Base-by-base conservation (phyloP, 2,797 vertebrate genomes). In the Macropus fuliginosus region DNA sequence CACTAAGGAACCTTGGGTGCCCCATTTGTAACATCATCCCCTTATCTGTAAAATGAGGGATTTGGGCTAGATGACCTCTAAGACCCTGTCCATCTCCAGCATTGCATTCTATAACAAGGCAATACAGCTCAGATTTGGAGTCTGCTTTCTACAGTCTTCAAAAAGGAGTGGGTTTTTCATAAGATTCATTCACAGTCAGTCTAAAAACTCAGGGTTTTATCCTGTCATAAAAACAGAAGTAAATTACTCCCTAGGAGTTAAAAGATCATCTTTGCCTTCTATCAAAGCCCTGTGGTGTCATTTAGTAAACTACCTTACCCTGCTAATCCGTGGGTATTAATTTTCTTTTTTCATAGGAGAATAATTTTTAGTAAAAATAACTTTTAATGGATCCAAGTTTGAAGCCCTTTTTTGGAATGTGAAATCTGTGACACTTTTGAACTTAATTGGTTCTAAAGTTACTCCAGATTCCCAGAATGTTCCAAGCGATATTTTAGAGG, bases 391-490 rank as follows among this genome's bases (percentile, higher is more conserved):
- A 24, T 52, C 54, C 31, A 34, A 21, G 91, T n/a, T 52, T 18
- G n/a, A 5, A 40, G 40, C n/a, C 92, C 52, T 62, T 91, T 52
- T 91, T 94, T 93, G 89, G 94, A 94, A 50, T 95, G 93, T 92
- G 29, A 81, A 93, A 56, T 28, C 66, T 57, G 56, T 93, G 18
- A 21, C 46, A 52, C 40, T 87, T 96, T 91, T 54, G 57, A 96
- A 96, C 56, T 93, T 59, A 16, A 59, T n/a, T 95, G 74, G 74
- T 87, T 87, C 74, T 46, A 87, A 87, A 87, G 74, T 50, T 87
- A 87, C 74, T 34, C 74, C 40, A 87, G 74, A 46, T 91, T 94
- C 93, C 46, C 57, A 90, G 95, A 94, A 81, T 12, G 5, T 8
- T 40, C 46, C 81, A 52, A 87, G 29, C 21, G 92, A 55, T 56